Percentiles rank a stretch among this genome's conserved stretches.
Conservation (phyloP, 2,888 invertebrate species). For the Hirudinaria manillensis region DNA sequence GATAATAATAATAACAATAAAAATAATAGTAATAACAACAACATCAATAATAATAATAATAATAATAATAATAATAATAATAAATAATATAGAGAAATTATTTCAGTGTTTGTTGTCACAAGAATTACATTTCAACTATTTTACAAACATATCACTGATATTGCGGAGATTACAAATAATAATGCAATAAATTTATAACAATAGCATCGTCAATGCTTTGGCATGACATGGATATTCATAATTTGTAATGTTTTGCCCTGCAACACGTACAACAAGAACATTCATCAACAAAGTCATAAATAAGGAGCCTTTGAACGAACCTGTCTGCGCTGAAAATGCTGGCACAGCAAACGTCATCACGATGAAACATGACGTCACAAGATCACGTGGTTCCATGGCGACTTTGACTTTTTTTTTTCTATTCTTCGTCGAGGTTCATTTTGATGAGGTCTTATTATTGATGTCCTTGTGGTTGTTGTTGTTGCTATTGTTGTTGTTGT, state of each 20-base stretch:
- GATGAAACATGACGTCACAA: constrained; percentile 2
- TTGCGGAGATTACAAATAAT: too few relatives aligned
- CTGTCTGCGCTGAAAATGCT: neutral
- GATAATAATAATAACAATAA: constrained; percentile 11
- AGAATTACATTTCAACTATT: too few relatives aligned
- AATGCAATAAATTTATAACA: too few relatives aligned
- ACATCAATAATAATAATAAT: constrained; percentile 7
- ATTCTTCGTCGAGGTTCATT: neutral
- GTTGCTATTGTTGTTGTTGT: neutral
- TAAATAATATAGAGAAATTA: neutral
- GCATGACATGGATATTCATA: too few relatives aligned
- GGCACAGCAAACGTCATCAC: neutral
- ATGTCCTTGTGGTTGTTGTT: neutral
- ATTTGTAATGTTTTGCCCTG: too few relatives aligned
- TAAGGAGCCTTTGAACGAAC: neutral
- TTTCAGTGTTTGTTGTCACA: too few relatives aligned
- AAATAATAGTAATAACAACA: constrained; percentile 3
- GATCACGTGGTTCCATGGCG: neutral
- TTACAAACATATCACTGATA: too few relatives aligned
- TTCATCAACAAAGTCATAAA: neutral
- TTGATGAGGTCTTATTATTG: neutral
- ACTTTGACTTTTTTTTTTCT: too few relatives aligned
- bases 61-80: constrained; percentile 6
- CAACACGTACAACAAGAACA: too few relatives aligned
- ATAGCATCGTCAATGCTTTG: too few relatives aligned